Evolutionary conservation across 2,113 vertebrate genomes (phyloP), one percentile per base, ranked within the genome.

Genomic region (Odontophorus gujanensis): DNA sequence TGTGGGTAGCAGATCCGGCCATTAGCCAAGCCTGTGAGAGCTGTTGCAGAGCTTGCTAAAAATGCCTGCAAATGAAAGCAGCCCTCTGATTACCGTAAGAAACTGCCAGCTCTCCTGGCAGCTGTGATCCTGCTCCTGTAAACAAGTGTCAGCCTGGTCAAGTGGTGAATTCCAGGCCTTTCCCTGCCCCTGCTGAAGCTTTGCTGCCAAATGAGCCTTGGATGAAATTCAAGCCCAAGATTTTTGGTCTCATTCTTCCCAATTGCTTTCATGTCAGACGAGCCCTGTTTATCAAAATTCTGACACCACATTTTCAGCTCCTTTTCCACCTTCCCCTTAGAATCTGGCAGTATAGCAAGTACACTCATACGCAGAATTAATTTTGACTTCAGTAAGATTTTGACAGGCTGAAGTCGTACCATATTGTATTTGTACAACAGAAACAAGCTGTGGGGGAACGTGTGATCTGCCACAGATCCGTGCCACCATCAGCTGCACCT

Each of bases 151-250:
- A 86, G 48, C 61, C 28, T 71, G 59, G 69, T 83, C 79, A 84
- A 81, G 76, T 63, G n/a, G 61, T 68, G 21, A 65, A 71, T 89
- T 85, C 76, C 59, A 69, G 32, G 67, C 58, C 24, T 38, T 43
- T 36, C 57, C 91, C 59, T 1, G 4, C 57, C 34, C 78, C 55
- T 2, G 0, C 7, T 8, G 57, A 81, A 88, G 68, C 13, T 2
- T 65, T 74, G 71, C 89, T 95, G 89, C 81, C 89, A 93, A 91
- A 79, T 81, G 50, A 79, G 45, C 51, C 40, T 81, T 89, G 87
- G 82, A 89, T 75, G 55, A 71, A 87, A 89, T 68, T 89, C 84
- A 85, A 89, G 71, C 20, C 47, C 22, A 32, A 42, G 79, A 48
- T 57, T 88, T 93, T 92, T 81, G 68, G 36, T 67, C n/a, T 75